Evolutionary conservation across 2,888 invertebrate species (phyloP), one percentile per base, ranked within the genome.

Genomic region (Kuschelorhynchus macadamiae): DNA sequence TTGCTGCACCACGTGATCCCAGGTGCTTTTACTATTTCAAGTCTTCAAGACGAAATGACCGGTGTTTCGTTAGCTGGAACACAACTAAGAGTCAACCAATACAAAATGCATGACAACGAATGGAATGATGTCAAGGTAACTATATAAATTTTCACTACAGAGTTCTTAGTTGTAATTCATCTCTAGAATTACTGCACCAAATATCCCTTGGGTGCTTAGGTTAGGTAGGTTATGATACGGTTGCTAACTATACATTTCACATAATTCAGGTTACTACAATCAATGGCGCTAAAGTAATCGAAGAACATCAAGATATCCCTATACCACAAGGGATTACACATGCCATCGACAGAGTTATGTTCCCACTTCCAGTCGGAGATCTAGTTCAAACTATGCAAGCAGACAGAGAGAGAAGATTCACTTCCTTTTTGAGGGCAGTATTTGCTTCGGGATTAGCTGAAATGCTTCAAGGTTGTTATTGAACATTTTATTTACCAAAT

Each of bases 271-370:
- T 94, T 63, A 93, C 93, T 32, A 94, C 94, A 41, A 91, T 95
- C 78, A 95, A 95, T 78, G 95, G 95, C 16, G 94, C 94, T 18
- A 89, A 92, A 82, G 88, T 95, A 14, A 84, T 92, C 32, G 89
- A 91, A n/a, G 93, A 93, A 67, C 93, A 92, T 80, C 90, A 91
- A 79, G 92, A 95, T 81, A 91, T 95, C 55, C 89, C 90, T 75
- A 92, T 94, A 72, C 94, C 94, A 0, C 94, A 95, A 85, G 94
- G 94, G 41, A 88, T 94, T 74, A 94, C 94, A 0, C 94, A 95
- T 78, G 91, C 92, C 0, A 88, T 95, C 0, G 95, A 95, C 82
- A 85, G 93, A 18, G 94, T 94, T 2, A 93, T 95, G 94, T 95
- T 95, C 86, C 95, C 95, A 0, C 85, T 95, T 69, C 95, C 95